Conservation (phyloP, 2,888 invertebrate species). For the Nasonia oneida region DNA sequence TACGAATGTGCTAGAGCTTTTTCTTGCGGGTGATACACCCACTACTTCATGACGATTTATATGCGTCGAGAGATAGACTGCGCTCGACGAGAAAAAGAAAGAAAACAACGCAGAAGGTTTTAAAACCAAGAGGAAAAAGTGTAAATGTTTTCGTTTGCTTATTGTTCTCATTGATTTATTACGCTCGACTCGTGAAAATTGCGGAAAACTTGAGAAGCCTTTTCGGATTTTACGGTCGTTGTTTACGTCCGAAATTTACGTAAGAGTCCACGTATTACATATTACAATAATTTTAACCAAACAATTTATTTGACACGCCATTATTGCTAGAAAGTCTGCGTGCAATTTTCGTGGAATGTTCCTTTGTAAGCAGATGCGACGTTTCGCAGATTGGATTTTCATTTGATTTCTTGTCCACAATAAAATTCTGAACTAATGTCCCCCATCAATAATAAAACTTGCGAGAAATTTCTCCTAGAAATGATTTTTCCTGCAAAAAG, state of each 20-base stretch:
- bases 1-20: constrained; percentile 6
- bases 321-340: not conserved
- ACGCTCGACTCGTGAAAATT: not conserved
- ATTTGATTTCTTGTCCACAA: not conserved
- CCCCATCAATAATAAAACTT: not conserved
- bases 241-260: not conserved
- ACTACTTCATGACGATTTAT: constrained; percentile 34
- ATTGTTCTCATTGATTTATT: constrained; percentile 39
- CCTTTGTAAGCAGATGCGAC: not conserved
- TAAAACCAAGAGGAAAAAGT: constrained; percentile 37
- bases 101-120: constrained; percentile 24
- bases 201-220: not conserved
- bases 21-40: constrained; percentile 9
- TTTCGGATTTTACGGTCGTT: not conserved
- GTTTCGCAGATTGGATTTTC: not conserved
- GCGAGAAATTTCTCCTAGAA: constrained; percentile 3
- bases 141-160: not conserved
- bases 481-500: constrained; percentile 2
- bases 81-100: constrained; percentile 12
- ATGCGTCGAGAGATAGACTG: not conserved
- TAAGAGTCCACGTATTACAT: not conserved
- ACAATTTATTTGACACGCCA: not conserved
- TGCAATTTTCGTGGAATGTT: not conserved
- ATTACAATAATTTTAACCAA: not conserved
- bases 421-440: not conserved